Conservation (phyloP, 2,797 vertebrate species). For the Novumbra hubbsi region DNA sequence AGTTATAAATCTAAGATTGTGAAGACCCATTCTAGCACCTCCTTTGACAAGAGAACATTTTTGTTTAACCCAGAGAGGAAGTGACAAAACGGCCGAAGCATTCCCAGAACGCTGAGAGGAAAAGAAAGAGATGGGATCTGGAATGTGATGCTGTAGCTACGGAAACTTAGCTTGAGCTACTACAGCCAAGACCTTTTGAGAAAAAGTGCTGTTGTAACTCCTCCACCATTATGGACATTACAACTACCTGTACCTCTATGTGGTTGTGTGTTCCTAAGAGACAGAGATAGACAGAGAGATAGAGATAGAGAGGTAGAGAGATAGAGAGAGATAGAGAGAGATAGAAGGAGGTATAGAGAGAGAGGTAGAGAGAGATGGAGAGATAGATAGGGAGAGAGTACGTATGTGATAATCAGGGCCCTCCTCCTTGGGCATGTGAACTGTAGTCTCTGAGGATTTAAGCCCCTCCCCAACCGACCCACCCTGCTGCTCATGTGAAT, state of each 20-base stretch:
- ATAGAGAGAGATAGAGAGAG: background rate
- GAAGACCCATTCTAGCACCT: constrained; percentile 10
- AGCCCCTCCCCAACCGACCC: background rate
- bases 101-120: constrained; percentile 25
- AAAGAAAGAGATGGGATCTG: constrained; percentile 8
- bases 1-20: background rate
- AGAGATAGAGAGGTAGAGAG: background rate
- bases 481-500: constrained; percentile 60
- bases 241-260: background rate
- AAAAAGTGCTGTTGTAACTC: background rate
- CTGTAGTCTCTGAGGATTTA: constrained; percentile 15
- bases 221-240: background rate
- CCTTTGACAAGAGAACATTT: constrained; percentile 14
- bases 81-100: constrained; percentile 27
- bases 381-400: constrained; percentile 11
- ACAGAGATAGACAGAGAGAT: background rate
- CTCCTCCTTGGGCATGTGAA: constrained; percentile 16
- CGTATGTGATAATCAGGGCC: background rate
- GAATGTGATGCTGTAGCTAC: constrained; percentile 4
- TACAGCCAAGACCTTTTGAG: background rate
- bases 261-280: background rate
- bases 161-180: constrained; percentile 1
- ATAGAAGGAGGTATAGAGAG: background rate
- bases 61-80: constrained; percentile 22
- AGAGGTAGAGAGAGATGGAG: background rate